phyloP scores from a whole-genome alignment of 2,797 vertebrate species.

The Scarus forsteni region DNA sequence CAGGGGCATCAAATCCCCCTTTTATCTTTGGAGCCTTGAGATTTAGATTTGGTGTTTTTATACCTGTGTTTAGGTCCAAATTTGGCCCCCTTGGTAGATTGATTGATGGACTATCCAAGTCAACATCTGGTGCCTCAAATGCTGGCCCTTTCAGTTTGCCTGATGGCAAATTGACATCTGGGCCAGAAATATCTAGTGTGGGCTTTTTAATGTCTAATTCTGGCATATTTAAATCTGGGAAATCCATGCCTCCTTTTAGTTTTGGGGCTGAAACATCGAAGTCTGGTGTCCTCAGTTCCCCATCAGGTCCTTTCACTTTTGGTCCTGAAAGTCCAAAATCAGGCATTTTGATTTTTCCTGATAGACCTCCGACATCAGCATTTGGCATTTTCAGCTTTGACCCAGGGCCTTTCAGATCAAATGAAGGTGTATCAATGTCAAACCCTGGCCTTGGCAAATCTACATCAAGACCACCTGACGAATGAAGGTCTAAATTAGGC shows the following conservation, averaged over 20 bases:
- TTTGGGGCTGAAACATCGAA: too few species aligned
- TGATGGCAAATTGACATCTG: too few species aligned
- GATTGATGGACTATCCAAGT: constrained; percentile 35
- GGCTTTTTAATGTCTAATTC: constrained; percentile 59
- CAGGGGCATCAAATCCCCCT: constrained; percentile 51
- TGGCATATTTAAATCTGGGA: constrained; percentile 42
- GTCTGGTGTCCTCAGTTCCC: too few species aligned
- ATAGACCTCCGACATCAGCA: too few species aligned
- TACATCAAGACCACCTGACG: constrained; percentile 18
- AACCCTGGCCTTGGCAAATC: constrained; percentile 8
- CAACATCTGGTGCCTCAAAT: too few species aligned
- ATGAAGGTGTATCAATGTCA: constrained; percentile 47
- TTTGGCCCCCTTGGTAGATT: constrained; percentile 59
- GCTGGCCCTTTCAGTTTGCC: too few species aligned
- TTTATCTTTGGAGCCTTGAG: constrained; percentile 59
- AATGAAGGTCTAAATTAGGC: constrained; percentile 37
- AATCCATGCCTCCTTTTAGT: too few species aligned
- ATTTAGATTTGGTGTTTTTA: constrained; percentile 49
- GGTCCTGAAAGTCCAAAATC: too few species aligned
- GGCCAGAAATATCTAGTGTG: constrained; percentile 23
- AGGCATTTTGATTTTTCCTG: too few species aligned
- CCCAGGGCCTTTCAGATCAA: constrained; percentile 28
- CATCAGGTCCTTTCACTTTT: too few species aligned
- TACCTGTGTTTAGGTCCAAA: constrained; percentile 11
- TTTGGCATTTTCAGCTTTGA: constrained; percentile 56